Evolutionary conservation across 1,140 invertebrate species (phyloP).

Genomic region (Melitaea cinxia): DNA sequence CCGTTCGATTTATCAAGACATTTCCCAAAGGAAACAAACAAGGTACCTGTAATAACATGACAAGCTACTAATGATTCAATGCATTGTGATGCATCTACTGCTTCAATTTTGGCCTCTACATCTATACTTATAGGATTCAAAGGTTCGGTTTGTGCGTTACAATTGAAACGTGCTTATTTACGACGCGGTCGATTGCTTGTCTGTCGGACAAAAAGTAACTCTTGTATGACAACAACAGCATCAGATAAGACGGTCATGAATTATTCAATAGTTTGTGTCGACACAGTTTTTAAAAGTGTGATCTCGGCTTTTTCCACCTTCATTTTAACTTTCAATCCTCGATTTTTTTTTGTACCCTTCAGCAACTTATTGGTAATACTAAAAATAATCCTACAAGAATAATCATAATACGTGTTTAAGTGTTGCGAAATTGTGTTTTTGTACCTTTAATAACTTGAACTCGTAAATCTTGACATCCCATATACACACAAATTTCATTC

Average conservation of each 20-base stretch:
- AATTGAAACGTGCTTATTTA: slow-evolving; percentile 28
- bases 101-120: slow-evolving; percentile 7
- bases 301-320: neutral
- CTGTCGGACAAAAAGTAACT: slow-evolving; percentile 21
- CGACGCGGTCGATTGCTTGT: slow-evolving; percentile 9
- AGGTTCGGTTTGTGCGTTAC: slow-evolving; percentile 3
- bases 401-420: too few relatives aligned
- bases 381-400: too few relatives aligned
- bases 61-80: slow-evolving; percentile 22
- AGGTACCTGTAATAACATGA: slow-evolving; percentile 19
- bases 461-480: too few relatives aligned
- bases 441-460: too few relatives aligned
- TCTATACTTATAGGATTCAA: neutral
- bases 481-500: neutral
- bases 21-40: neutral
- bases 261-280: slow-evolving; percentile 24
- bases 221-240: slow-evolving; percentile 23
- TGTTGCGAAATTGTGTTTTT: too few relatives aligned
- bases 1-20: slow-evolving; percentile 9
- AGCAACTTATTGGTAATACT: too few relatives aligned
- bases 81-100: neutral
- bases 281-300: neutral
- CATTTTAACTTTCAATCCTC: neutral
- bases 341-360: too few relatives aligned
- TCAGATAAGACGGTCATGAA: slow-evolving; percentile 26